phyloP scores from a whole-genome alignment of 2,888 invertebrate genomes.

The Eupithecia vulgata region DNA sequence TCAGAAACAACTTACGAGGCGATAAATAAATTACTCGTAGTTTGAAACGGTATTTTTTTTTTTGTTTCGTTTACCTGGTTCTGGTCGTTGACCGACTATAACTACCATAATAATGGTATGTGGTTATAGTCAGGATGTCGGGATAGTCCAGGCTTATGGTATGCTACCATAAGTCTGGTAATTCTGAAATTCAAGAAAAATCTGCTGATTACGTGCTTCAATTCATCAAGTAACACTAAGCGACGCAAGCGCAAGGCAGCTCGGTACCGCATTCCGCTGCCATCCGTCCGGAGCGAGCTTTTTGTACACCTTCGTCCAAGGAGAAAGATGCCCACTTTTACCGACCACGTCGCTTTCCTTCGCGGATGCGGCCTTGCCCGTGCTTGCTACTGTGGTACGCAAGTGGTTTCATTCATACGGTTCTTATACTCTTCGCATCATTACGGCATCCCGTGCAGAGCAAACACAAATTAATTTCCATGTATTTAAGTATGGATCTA shows the following conservation, averaged over 20 bases:
- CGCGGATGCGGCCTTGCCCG: conserved; percentile 28
- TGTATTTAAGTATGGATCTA: background rate
- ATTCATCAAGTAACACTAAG: conserved; percentile 15
- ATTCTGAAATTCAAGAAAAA: background rate
- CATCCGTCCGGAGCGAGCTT: conserved; percentile 59
- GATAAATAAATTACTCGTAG: too few species aligned
- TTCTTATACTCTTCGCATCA: conserved; percentile 11
- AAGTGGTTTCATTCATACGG: conserved; percentile 15
- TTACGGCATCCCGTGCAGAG: conserved; percentile 7
- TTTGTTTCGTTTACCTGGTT: background rate
- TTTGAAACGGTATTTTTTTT: background rate
- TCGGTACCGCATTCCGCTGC: conserved; percentile 51
- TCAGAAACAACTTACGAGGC: background rate
- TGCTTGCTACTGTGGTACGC: conserved; percentile 13
- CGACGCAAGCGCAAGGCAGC: conserved; percentile 26
- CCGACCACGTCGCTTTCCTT: conserved; percentile 48
- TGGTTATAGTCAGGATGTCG: too few species aligned
- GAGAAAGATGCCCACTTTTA: conserved; percentile 64
- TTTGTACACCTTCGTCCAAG: conserved; percentile 60
- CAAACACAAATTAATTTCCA: conserved; percentile 9
- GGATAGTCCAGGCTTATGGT: too few species aligned
- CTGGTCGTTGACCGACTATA: background rate
- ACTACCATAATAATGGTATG: too few species aligned
- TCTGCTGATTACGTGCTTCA: background rate
- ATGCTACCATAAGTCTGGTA: background rate